Percentiles rank a stretch among this genome's conserved stretches.
phyloP scores from a whole-genome alignment of 2,888 invertebrate genomes.

The Tromatobia lineatoria region DNA sequence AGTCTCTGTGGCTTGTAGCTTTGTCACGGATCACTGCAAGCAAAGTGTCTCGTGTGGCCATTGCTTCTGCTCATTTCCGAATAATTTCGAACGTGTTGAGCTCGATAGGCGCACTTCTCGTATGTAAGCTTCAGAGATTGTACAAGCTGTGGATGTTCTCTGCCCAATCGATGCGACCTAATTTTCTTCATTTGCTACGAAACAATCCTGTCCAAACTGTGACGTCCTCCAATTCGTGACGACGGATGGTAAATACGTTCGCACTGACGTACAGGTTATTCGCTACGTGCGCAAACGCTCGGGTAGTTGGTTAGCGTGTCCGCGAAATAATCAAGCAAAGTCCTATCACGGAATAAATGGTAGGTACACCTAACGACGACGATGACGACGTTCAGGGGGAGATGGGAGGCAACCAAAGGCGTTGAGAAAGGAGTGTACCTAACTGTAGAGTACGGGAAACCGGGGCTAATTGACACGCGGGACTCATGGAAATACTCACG shows the following conservation, averaged over 20 bases:
- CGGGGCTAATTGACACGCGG: no score
- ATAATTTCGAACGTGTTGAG: constrained; percentile 20
- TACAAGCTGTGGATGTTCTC: not conserved
- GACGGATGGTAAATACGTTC: constrained; percentile 59
- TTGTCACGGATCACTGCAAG: constrained; percentile 40
- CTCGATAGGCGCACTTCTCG: constrained; percentile 9
- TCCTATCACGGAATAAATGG: constrained; percentile 43
- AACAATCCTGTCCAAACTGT: constrained; percentile 41
- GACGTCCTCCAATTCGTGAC: constrained; percentile 56
- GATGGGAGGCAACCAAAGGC: not conserved
- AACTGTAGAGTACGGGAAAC: not conserved
- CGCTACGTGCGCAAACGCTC: constrained; percentile 10
- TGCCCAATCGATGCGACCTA: constrained; percentile 60
- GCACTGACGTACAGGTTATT: constrained; percentile 32
- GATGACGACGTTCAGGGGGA: constrained; percentile 7
- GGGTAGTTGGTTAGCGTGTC: constrained; percentile 37
- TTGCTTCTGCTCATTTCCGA: constrained; percentile 38
- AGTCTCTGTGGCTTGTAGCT: constrained; percentile 32
- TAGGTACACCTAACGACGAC: constrained; percentile 27
- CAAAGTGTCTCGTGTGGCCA: constrained; percentile 23
- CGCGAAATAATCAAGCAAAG: constrained; percentile 41
- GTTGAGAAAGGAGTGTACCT: constrained; percentile 10
- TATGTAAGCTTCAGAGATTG: not conserved
- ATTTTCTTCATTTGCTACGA: constrained; percentile 55
- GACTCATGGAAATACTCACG: no score